Evolutionary conservation across 1,140 invertebrate species (phyloP), one percentile per base, ranked within the genome.

Genomic region (Diploscapter pachys): DNA sequence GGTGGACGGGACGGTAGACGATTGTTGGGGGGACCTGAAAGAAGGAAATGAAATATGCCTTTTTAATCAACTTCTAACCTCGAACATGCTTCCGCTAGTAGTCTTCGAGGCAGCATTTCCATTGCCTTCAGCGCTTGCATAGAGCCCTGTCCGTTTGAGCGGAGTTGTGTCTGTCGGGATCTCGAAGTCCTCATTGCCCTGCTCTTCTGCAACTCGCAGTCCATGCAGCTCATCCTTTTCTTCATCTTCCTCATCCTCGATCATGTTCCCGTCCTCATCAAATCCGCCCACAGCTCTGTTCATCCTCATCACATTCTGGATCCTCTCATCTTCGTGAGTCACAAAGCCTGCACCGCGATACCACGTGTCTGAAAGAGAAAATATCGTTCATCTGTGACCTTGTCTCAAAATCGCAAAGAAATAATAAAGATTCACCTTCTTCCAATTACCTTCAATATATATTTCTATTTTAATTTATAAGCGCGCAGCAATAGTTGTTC

Each of bases 261-360:
- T 53, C 51, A 52, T 57, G 5, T 59, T 53, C 4, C 51, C 68
- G 13, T 59, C 49, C 2, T 9, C 52, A 6, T 53, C 67, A 48
- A 8, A 8, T 9, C 50, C 68, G 11, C 51, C 31, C 5, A 54
- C 8, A 71, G 53, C 48, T 71, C 68, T 53, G 50, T 52, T 9
- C 11, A 11, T 52, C 3, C 11, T 59, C 52, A 69, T 69, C 13
- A 69, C 5, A n/a, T 11, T 11, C n/a, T 9, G 13, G 9, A 56
- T 70, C 50, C 65, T 63, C 4, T 76, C 74, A n/a, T 70, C 69
- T 3, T 76, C 74, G 52, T 76, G 74, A n/a, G 68, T 71, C 31
- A 75, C 9, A 56, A 76, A 76, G 4, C 74, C 74, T 5, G 74
- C 67, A 4, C 74, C 74, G 4, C 61, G 50, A 13, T 70, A 76